A percentile compares a stretch with the other conserved stretches of the same genome.
phyloP scores from a whole-genome alignment of 37 sponge, comb jelly and placozoan genomes.

The Spongia lamella region DNA sequence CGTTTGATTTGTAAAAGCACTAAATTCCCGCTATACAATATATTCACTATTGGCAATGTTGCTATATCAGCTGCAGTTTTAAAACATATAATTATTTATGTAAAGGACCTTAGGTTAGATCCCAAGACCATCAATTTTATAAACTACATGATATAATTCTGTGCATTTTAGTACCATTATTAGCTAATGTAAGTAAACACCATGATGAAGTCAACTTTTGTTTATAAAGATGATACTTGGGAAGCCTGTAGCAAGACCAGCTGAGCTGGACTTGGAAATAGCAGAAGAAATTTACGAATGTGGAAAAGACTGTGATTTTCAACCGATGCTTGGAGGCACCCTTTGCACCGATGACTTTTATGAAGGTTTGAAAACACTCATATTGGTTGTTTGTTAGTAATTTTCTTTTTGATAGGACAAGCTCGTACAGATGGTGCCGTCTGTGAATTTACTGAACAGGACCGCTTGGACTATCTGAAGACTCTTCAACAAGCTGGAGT shows the following conservation, averaged over 20 bases:
- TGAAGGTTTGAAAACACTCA: conserved; percentile 75
- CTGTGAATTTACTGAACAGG: conserved; percentile 78
- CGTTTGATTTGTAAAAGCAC: too few species aligned
- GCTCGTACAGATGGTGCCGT: conserved; percentile 89
- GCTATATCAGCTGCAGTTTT: too few species aligned
- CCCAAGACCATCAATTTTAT: too few species aligned
- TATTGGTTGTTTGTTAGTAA: too few species aligned
- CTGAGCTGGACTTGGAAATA: conserved; percentile 68
- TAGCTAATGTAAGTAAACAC: not conserved
- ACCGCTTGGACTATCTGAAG: conserved; percentile 75
- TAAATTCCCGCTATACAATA: too few species aligned
- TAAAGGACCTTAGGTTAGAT: too few species aligned
- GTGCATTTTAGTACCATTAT: not conserved
- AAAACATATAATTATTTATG: too few species aligned
- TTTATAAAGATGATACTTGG: conserved; percentile 78
- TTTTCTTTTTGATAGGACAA: conserved; percentile 68
- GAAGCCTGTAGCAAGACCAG: conserved; percentile 50
- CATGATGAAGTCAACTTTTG: not conserved
- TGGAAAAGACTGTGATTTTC: conserved; percentile 42
- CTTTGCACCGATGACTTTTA: conserved; percentile 98
- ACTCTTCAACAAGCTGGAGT: conserved; percentile 56
- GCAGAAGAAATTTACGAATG: conserved; percentile 62
- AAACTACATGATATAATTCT: too few species aligned
- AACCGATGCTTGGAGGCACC: conserved; percentile 73
- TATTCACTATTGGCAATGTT: too few species aligned